Evolutionary conservation across 2,888 invertebrate genomes (phyloP), one percentile per base, ranked within the genome.

Genomic region (Hermodice carunculata): DNA sequence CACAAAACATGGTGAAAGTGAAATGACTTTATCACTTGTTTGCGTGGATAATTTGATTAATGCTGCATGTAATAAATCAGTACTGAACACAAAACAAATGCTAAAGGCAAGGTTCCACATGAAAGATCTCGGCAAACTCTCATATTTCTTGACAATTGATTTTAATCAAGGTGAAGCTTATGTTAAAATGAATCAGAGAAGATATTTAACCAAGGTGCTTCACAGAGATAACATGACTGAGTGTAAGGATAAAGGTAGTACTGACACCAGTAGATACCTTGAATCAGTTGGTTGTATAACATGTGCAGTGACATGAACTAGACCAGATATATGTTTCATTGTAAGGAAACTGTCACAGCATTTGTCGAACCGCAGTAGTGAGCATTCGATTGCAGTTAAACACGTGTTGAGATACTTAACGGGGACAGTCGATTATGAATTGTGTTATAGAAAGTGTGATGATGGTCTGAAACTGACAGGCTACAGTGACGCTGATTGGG

Each of bases 41-140:
- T 57, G 43, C 24, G 57, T 44, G 5, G 44, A 44, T 57, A 44
- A 57, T 28, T 24, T 57, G 4, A 57, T 57, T n/a, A 28, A 44
- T 26, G 44, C 57, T 29, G 44, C 54, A 14, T 34, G 57, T 17
- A 28, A 42, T 26, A 22, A 42, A 14, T 8, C 8, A 17, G 4
- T 43, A 4, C 6, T 57, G n/a, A 22, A 44, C n/a, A 22, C 24
- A 8, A 42, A 57, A n/a, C 14, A 6, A n/a, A 44, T 24, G 29
- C 42, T 68, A 3, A 52, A 42, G 2, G 40, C 14, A 11, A 67
- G 3, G 48, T 69, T 67, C 42, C 29, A 60, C n/a, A 70, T 68
- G 70, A 68, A 67, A 57, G 68, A 68, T 49, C 40, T 65, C 0
- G 68, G 68, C 1, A 52, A 43, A 34, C 31, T 64, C 4, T 40